phyloP scores from a whole-genome alignment of 2,113 vertebrate genomes.

The Syngnathoides biaculeatus region DNA sequence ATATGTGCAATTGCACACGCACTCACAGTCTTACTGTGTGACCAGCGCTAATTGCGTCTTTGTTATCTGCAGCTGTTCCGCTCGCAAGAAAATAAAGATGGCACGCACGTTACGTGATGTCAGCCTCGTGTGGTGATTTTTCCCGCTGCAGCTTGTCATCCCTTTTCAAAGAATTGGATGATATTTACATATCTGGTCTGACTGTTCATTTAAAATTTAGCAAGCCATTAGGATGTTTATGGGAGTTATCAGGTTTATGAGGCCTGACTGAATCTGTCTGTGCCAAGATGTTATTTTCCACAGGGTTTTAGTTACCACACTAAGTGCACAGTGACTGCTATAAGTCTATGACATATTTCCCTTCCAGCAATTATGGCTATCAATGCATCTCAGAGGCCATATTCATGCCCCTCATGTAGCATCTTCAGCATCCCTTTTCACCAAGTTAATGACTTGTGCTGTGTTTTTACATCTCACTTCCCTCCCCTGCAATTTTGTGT shows the following conservation, averaged over 20 bases:
- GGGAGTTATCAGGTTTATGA: conserved; percentile 16
- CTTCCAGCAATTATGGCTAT: not conserved
- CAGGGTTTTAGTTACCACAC: conserved; percentile 24
- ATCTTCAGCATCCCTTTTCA: conserved; percentile 12
- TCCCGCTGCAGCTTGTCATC: conserved; percentile 14
- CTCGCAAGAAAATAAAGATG: conserved; percentile 27
- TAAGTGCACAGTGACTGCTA: conserved; percentile 13
- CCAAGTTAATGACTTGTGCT: conserved; percentile 23
- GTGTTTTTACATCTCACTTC: conserved; percentile 9
- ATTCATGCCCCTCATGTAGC: conserved; percentile 16
- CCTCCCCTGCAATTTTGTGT: conserved; percentile 16
- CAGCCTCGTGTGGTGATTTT: not conserved
- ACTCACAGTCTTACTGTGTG: conserved; percentile 13
- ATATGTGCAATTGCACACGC: conserved; percentile 24
- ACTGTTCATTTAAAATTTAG: conserved; percentile 32
- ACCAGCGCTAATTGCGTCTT: conserved; percentile 26
- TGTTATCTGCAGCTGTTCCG: conserved; percentile 41
- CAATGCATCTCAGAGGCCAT: conserved; percentile 3
- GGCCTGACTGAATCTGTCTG: conserved; percentile 15
- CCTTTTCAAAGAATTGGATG: not conserved
- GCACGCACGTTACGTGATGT: conserved; percentile 13
- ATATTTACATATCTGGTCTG: conserved; percentile 6
- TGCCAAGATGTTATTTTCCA: conserved; percentile 12
- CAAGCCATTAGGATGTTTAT: conserved; percentile 30
- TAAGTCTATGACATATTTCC: conserved; percentile 27